Conservation (phyloP, 1,140 invertebrate species). For the Daktulosphaira vitifoliae region DNA sequence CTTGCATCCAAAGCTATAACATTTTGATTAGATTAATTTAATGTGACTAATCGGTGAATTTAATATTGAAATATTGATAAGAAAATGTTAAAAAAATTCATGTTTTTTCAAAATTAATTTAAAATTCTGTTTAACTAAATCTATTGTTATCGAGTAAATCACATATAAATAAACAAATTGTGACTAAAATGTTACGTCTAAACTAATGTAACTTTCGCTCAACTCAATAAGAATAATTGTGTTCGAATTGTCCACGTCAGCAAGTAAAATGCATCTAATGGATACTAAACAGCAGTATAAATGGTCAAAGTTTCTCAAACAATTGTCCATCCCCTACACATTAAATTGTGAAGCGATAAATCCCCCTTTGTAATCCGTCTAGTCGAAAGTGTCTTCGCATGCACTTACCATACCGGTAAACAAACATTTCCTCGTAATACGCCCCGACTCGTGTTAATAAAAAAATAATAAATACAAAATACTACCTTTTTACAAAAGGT, state of each 20-base stretch:
- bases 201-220: too few relatives aligned
- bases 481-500: neutral
- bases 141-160: too few relatives aligned
- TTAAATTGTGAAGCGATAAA: neutral
- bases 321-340: neutral
- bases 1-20: too few relatives aligned
- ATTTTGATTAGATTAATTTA: too few relatives aligned
- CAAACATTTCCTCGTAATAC: conserved; percentile 7
- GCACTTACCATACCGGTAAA: conserved; percentile 2
- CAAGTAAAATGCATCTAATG: neutral
- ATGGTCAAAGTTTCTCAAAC: neutral
- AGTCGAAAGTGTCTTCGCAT: conserved; percentile 3
- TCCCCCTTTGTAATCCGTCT: neutral
- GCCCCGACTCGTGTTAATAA: conserved; percentile 10
- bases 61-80: too few relatives aligned
- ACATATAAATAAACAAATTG: too few relatives aligned
- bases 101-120: too few relatives aligned
- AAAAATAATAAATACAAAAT: neutral
- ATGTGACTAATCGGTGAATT: too few relatives aligned
- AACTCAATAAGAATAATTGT: too few relatives aligned
- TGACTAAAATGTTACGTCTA: too few relatives aligned
- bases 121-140: too few relatives aligned
- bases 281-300: conserved; percentile 4
- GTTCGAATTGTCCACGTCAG: neutral
- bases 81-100: too few relatives aligned